Evolutionary conservation across 2,113 vertebrate genomes (phyloP).

Genomic region (Chascanopsetta lugubris): DNA sequence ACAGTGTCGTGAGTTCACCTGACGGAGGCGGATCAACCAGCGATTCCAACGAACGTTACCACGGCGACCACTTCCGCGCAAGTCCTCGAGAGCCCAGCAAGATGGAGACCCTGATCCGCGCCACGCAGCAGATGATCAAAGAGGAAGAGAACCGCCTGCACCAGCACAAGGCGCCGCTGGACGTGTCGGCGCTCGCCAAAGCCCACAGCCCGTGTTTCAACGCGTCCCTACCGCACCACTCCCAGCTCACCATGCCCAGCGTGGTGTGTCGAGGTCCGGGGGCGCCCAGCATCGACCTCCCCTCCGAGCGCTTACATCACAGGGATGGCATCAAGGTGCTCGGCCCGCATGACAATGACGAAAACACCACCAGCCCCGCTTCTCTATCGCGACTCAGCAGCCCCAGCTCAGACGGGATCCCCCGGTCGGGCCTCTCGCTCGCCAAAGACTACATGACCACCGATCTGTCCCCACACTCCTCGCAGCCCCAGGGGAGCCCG

Average conservation of each 20-base stretch:
- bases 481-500: slow-evolving; percentile 83
- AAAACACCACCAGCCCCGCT: slow-evolving; percentile 88
- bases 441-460: slow-evolving; percentile 95
- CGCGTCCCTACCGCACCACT: slow-evolving; percentile 80
- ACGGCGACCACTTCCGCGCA: slow-evolving; percentile 88
- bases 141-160: slow-evolving; percentile 96
- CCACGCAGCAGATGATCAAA: slow-evolving; percentile 99
- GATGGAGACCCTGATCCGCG: slow-evolving; percentile 97
- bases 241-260: slow-evolving; percentile 85
- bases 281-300: slow-evolving; percentile 75
- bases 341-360: slow-evolving; percentile 81
- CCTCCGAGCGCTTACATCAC: slow-evolving; percentile 78
- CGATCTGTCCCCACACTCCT: slow-evolving; percentile 89
- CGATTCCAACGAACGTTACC: slow-evolving; percentile 94
- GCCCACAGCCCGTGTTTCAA: slow-evolving; percentile 89
- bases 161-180: slow-evolving; percentile 83
- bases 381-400: slow-evolving; percentile 94
- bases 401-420: slow-evolving; percentile 80
- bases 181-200: slow-evolving; percentile 89
- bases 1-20: slow-evolving; percentile 95
- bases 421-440: slow-evolving; percentile 86
- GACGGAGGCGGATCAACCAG: slow-evolving; percentile 92
- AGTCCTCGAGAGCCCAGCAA: slow-evolving; percentile 96
- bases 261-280: slow-evolving; percentile 85
- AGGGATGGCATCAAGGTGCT: slow-evolving; percentile 68